These are phyloP conservation scores for Sussaba pulchella DNA, from an alignment of 2,888 invertebrate species.

Conservation along the genomic window DNA sequence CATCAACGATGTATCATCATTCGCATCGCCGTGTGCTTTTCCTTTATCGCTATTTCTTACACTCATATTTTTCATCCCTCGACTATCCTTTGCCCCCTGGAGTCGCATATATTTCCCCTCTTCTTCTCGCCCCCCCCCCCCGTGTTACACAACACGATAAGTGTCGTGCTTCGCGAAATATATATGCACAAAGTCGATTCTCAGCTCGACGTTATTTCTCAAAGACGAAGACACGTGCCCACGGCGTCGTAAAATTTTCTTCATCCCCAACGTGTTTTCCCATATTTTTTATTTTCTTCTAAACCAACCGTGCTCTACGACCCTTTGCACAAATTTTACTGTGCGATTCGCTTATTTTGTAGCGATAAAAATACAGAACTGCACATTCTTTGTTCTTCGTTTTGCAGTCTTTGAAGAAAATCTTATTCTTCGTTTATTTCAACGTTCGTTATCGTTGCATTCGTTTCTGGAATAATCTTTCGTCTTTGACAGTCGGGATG, in stretches of 20 bases:
- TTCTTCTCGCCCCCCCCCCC: background rate
- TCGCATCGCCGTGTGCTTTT: slow-evolving; percentile 2
- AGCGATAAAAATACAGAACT: background rate
- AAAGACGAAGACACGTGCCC: background rate
- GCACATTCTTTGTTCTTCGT: background rate
- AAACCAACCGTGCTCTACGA: slow-evolving; percentile 1
- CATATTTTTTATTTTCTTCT: slow-evolving; percentile 12
- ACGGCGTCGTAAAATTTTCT: slow-evolving; percentile 3
- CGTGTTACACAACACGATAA: background rate
- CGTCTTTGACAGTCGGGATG: background rate
- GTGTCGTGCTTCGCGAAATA: background rate
- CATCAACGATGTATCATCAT: slow-evolving; percentile 10
- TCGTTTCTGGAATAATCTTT: too few species aligned
- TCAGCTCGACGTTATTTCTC: slow-evolving; percentile 7
- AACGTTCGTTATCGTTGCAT: background rate
- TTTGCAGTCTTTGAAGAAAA: background rate
- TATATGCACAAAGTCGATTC: slow-evolving; percentile 8
- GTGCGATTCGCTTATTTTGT: background rate
- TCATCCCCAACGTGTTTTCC: background rate
- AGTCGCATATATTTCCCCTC: background rate
- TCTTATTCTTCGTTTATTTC: background rate
- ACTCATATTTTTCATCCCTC: background rate
- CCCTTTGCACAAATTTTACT: slow-evolving; percentile 8
- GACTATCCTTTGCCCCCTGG: too few species aligned
- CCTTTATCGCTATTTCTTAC: background rate